Base-by-base conservation (phyloP, 2,888 invertebrate species). In the Cryptocephalus primarius region DNA sequence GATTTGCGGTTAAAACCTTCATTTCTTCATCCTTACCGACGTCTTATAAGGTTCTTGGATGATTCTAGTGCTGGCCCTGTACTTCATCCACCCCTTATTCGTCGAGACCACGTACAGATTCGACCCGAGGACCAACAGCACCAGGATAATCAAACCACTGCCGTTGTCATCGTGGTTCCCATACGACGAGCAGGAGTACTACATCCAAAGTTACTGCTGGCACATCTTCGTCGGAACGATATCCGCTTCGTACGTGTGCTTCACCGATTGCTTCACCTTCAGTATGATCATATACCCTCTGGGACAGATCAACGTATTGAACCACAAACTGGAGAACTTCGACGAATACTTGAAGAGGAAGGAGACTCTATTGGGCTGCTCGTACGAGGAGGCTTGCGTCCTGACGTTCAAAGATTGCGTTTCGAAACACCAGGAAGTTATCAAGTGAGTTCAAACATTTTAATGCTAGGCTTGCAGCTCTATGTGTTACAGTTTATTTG, bases 101-200 rank as follows among this genome's bases (percentile, higher is more conserved):
- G 47, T 52, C 4, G 46, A 51, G 31, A 43, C 45, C 9, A 39
- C 43, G 8, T 33, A 43, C 32, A 46, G 42, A 34, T 54, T 48
- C n/a, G 46, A 54, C 39, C 41, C 41, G 9, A 43, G 34, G 11
- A 46, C 42, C 12, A 52, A 48, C 14, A 38, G 47, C 47, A 44
- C 52, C 11, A 40, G 45, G 8, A 14, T 48, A 14, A 47, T 55
- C 8, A 55, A 47, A 44, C 44, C 52, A 12, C 39, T 56, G 6
- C 57, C 57, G 0, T 42, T 57, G 6, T 55, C 55, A 1, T 52
- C 56, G 1, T 57, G 57, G 57, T 53, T 55, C 48, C 56, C 57
- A 9, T 56, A 52, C 44, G 52, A 57, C 34, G 53, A 55, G 43
- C 57, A 57, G 41, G 33, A 42, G 13, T 39, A 52, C 31, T 55